These are phyloP conservation scores for Glaucomys volans DNA, from an alignment of 2,113 vertebrate species.

Conservation along the genomic window DNA sequence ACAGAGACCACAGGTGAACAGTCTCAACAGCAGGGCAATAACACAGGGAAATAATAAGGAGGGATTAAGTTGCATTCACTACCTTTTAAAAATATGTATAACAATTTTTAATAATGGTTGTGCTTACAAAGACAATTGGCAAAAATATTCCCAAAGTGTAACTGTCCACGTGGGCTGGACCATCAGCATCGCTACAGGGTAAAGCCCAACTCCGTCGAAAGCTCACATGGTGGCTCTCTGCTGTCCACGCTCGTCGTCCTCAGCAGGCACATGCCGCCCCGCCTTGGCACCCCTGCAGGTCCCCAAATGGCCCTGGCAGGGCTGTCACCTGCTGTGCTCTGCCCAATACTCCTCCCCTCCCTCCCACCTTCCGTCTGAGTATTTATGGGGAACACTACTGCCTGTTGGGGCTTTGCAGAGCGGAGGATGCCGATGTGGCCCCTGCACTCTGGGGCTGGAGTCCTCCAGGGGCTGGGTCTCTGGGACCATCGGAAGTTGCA, in stretches of 20 bases:
- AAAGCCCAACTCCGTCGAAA: not conserved
- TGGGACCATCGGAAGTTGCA: not conserved
- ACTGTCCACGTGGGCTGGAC: too few relatives aligned
- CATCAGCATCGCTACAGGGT: too few relatives aligned
- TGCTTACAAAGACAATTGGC: too few relatives aligned
- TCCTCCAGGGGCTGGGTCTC: not conserved
- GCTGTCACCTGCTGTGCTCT: not conserved
- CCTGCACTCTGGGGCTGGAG: not conserved
- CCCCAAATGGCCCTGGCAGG: not conserved
- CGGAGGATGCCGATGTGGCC: not conserved
- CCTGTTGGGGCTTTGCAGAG: not conserved
- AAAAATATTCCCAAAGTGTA: too few relatives aligned
- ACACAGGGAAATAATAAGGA: too few relatives aligned
- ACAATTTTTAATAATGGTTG: too few relatives aligned
- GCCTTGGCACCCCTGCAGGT: not conserved
- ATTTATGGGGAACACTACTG: not conserved
- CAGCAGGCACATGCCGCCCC: not conserved
- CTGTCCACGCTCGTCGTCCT: accelerated
- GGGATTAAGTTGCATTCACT: too few relatives aligned
- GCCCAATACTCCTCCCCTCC: too few relatives aligned
- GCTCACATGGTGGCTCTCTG: not conserved
- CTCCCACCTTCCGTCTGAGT: too few relatives aligned
- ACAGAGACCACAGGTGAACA: not conserved
- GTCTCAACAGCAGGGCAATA: not conserved
- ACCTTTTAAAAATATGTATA: too few relatives aligned